A percentile compares a stretch with the other conserved stretches of the same genome.
Evolutionary conservation across 2,113 vertebrate genomes (phyloP).

Genomic region (Tachuris rubrigastra): DNA sequence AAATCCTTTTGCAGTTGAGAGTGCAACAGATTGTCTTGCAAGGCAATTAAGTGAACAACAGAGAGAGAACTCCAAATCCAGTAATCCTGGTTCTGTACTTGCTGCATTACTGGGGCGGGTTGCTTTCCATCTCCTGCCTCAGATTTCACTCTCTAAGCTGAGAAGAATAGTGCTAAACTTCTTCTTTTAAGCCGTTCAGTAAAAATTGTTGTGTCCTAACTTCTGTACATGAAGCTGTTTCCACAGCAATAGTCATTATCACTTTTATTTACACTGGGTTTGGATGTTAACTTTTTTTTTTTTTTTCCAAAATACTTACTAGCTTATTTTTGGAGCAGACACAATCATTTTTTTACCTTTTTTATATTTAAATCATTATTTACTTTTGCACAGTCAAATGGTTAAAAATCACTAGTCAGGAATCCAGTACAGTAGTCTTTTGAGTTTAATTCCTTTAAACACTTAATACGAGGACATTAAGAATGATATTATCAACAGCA

Average conservation of each 20-base stretch:
- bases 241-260: neutral
- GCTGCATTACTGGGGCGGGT: neutral
- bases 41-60: neutral
- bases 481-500: neutral
- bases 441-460: neutral
- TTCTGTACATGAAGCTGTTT: neutral
- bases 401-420: neutral
- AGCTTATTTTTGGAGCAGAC: neutral
- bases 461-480: neutral
- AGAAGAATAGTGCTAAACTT: neutral
- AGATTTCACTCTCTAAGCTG: neutral
- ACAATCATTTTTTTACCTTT: rapidly evolving
- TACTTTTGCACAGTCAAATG: neutral
- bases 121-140: neutral
- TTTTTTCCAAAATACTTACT: neutral
- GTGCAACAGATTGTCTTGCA: neutral
- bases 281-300: neutral
- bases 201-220: neutral
- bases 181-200: neutral
- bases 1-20: neutral
- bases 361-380: neutral
- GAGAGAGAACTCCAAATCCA: neutral
- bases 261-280: neutral
- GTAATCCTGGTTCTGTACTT: neutral
- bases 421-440: neutral